Conservation (phyloP, 2,888 invertebrate species). For the Catocala nupta region DNA sequence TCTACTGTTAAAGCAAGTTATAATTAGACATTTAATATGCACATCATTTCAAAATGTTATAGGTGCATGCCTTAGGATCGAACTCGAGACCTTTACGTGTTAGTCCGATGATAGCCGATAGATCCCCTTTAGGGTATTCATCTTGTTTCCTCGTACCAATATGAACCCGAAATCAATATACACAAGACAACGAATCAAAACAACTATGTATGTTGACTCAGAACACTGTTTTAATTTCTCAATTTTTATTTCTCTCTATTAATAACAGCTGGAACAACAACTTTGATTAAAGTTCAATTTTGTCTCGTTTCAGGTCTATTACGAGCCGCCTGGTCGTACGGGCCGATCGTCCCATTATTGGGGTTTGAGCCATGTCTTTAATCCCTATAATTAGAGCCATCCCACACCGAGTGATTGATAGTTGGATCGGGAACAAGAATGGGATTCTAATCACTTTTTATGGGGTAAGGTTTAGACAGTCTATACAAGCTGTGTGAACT, state of each 20-base stretch:
- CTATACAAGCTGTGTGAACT: background rate
- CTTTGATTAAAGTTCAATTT: slow-evolving; percentile 45
- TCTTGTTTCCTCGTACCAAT: background rate
- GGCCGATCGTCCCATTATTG: slow-evolving; percentile 71
- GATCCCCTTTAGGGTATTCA: too few relatives aligned
- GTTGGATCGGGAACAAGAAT: slow-evolving; percentile 68
- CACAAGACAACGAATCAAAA: background rate
- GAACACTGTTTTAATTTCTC: slow-evolving; percentile 8
- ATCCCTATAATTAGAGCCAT: slow-evolving; percentile 85
- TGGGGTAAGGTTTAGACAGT: slow-evolving; percentile 39
- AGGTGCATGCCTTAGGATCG: too few relatives aligned
- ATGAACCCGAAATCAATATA: background rate
- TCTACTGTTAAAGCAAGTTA: too few relatives aligned
- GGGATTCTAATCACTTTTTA: slow-evolving; percentile 81
- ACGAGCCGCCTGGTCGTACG: slow-evolving; percentile 20
- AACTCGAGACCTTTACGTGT: too few relatives aligned
- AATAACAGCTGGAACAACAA: slow-evolving; percentile 28
- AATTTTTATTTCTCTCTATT: slow-evolving; percentile 6
- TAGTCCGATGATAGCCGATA: too few relatives aligned
- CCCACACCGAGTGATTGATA: slow-evolving; percentile 83
- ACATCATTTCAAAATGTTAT: too few relatives aligned
- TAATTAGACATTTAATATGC: too few relatives aligned
- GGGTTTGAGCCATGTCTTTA: slow-evolving; percentile 50
- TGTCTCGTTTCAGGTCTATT: slow-evolving; percentile 38
- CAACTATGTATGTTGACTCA: background rate